These are phyloP conservation scores for Sula dactylatra DNA, from an alignment of 2,113 vertebrate species.

Conservation along the genomic window DNA sequence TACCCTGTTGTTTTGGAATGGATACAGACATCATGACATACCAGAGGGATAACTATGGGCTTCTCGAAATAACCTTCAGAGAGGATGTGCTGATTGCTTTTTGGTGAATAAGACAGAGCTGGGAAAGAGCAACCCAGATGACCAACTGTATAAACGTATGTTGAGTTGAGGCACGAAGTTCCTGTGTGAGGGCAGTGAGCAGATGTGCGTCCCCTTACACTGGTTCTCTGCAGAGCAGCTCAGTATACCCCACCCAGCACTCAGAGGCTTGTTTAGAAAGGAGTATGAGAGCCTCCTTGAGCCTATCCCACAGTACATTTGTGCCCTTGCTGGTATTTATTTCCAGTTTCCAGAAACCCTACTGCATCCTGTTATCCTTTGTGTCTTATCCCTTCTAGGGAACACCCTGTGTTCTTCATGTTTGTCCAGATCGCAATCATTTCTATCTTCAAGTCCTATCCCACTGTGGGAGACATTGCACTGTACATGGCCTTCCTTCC, in stretches of 20 bases:
- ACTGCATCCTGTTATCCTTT: not conserved
- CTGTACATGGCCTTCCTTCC: slow-evolving; percentile 97
- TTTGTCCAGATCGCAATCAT: slow-evolving; percentile 96
- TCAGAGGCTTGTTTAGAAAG: not conserved
- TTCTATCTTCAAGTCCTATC: slow-evolving; percentile 98
- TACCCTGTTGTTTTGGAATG: not conserved
- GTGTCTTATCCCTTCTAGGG: slow-evolving; percentile 72
- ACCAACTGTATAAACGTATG: not conserved
- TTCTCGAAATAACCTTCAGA: not conserved
- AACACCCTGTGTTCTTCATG: slow-evolving; percentile 95
- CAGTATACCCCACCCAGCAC: not conserved
- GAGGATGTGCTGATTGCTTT: not conserved
- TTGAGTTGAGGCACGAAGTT: not conserved
- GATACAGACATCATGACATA: not conserved
- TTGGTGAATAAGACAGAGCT: not conserved
- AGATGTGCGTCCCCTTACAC: not conserved
- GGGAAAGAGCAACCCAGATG: not conserved
- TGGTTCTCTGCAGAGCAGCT: not conserved
- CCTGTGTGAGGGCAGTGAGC: not conserved
- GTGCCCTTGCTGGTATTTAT: not conserved
- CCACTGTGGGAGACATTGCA: slow-evolving; percentile 91
- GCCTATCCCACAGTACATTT: not conserved
- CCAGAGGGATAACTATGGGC: not conserved
- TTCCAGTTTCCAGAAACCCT: not conserved
- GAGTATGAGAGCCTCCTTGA: not conserved